Evolutionary conservation across 37 sponge, comb jelly and placozoan genomes (phyloP), one percentile per base, ranked within the genome.

Genomic region (Agelas oroides): DNA sequence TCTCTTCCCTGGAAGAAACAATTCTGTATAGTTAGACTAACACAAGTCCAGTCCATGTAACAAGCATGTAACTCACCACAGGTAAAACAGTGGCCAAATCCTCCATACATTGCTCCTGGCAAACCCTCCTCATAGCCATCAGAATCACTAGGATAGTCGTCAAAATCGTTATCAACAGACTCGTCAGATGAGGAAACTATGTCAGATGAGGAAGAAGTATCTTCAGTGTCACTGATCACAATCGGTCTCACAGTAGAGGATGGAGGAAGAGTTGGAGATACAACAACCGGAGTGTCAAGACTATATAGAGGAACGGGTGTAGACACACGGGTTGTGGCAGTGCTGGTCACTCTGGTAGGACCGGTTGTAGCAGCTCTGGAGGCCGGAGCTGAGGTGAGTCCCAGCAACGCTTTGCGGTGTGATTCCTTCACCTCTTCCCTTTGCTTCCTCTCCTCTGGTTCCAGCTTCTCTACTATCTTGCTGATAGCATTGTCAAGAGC

Each of bases 401-500:
- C 8, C 46, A 46, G 46, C 46, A 46, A 46, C 8, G 46, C 46
- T 12, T 62, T 28, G 32, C 61, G 24, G 34, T 64, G 81, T 24
- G 59, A 31, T 35, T 79, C 55, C 30, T 66, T 55, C 30, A 65
- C 5, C 28, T 41, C 17, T 21, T 40, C 39, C 57, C 87, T 87
- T 39, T 65, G 81, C 54, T 79, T 37, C 56, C 52, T 62, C 27
- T 57, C 78, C 3, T 75, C 67, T 1, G 28, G 28, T 28, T 62
- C 40, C 54, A 88, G 39, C 56, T 82, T 76, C n/a, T 64, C 69
- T 12, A 77, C 89, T 78, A 88, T 54, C 63, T 83, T 83, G 30
- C 20, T 32, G 27, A 90, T 73, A n/a, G 81, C 90, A 72, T 90
- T 90, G 62, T 90, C 87, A 41, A 90, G 46, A 8, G 38, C 90